Base-by-base conservation (phyloP, 2,113 vertebrate genomes). In the Thamnaconus septentrionalis region DNA sequence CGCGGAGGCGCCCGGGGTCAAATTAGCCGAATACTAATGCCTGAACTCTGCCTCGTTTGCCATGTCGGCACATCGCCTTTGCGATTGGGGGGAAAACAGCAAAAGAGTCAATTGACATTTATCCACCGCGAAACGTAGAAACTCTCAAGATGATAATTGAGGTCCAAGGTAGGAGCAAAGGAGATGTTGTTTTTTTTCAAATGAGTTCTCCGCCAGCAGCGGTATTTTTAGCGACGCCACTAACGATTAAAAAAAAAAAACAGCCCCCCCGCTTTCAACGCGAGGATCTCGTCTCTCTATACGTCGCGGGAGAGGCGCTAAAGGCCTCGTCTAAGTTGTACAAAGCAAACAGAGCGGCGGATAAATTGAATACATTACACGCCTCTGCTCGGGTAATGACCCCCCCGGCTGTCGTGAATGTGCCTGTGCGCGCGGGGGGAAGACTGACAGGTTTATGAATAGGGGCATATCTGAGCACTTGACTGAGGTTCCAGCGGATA, bases 11-110 rank as follows among this genome's bases (percentile, higher is more conserved):
- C 91, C 93, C 91, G 86, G 94, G 96, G 95, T 97, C 95, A 94
- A 93, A 95, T 97, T 96, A 96, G 94, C 93, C 88, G 89, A 91
- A 91, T 91, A 92, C 91, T 94, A 93, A 95, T 95, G 93, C 63
- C 89, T 93, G 83, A 89, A 89, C 86, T 85, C 85, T 65, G 78
- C 87, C 91, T 90, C 86, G 91, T 90, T 89, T 87, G 76, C 72
- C 80, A 81, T 85, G 82, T 85, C 85, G 81, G 76, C 82, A 90
- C 76, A 75, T 77, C 67, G 76, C 67, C 82, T 85, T 87, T 90
- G 91, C 90, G 85, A 89, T 85, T 31, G 18, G 18, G 18, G 18
- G 18, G 18, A 31, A 80, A 81, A 83, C 80, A 73, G 82, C 73
- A 76, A 72, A 68, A 77, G 64, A 85, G 85, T 83, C 77, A 87